phyloP scores from a whole-genome alignment of 2,113 vertebrate species.

The Nycticebus coucang region DNA sequence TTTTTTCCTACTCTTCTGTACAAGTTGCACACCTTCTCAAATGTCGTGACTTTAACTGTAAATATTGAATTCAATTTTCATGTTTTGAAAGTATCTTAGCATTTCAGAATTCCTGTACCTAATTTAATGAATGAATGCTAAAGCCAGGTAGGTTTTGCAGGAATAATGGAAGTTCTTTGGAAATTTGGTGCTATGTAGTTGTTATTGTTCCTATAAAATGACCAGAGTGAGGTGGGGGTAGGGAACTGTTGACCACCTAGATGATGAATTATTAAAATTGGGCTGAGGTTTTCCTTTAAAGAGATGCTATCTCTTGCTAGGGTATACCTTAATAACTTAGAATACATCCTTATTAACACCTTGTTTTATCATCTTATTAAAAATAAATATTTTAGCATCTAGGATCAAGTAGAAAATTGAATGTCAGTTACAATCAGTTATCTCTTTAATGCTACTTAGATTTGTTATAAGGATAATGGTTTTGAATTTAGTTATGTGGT shows the following conservation, averaged over 20 bases:
- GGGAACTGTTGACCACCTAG: background rate
- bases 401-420: constrained; percentile 25
- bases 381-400: constrained; percentile 55
- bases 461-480: constrained; percentile 11
- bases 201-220: constrained; percentile 21
- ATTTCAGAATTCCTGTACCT: constrained; percentile 14
- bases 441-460: constrained; percentile 41
- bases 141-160: constrained; percentile 65
- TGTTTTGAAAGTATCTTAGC: constrained; percentile 46
- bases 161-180: constrained; percentile 62
- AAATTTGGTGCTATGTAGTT: background rate
- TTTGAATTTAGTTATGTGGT: constrained; percentile 36
- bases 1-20: background rate
- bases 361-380: constrained; percentile 34
- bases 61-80: constrained; percentile 37
- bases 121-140: constrained; percentile 39
- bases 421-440: background rate
- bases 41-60: constrained; percentile 41
- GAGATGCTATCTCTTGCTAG: constrained; percentile 12
- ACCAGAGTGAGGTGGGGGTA: background rate
- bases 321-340: constrained; percentile 25
- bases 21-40: constrained; percentile 11
- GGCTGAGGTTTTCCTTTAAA: constrained; percentile 43
- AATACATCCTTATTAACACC: constrained; percentile 7
- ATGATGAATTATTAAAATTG: constrained; percentile 34